Evolutionary conservation across 2,888 invertebrate species (phyloP).

Genomic region (Plagodis dolabraria): DNA sequence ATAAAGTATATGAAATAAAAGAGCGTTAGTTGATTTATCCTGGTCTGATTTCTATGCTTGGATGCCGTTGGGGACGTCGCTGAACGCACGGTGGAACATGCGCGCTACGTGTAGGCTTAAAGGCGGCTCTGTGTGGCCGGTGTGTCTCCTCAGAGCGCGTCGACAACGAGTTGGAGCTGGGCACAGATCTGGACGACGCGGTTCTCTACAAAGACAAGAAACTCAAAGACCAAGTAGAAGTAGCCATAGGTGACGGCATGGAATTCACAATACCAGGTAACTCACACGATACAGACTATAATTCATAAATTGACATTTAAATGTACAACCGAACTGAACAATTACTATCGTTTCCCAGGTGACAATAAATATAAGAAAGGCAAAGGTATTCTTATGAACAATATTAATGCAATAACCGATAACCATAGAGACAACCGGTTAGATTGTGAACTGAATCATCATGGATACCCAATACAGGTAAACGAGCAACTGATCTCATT

Average conservation of each 20-base stretch:
- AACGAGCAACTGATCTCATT: constrained; percentile 14
- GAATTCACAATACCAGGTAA: constrained; percentile 96
- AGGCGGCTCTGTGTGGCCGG: constrained; percentile 85
- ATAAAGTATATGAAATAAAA: constrained; percentile 1
- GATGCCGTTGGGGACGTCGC: constrained; percentile 61
- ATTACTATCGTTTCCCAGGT: constrained; percentile 70
- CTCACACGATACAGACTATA: not conserved
- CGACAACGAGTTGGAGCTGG: constrained; percentile 87
- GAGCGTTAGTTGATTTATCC: constrained; percentile 35
- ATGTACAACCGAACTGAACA: not conserved
- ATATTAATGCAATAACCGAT: constrained; percentile 91
- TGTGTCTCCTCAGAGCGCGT: constrained; percentile 89
- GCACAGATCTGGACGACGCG: constrained; percentile 91
- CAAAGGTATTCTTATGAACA: constrained; percentile 90
- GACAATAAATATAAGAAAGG: constrained; percentile 94
- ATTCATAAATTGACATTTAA: not conserved
- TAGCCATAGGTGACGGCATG: constrained; percentile 96
- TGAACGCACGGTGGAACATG: constrained; percentile 59
- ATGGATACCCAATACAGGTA: constrained; percentile 87
- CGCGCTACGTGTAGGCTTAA: constrained; percentile 78
- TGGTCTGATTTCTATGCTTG: constrained; percentile 85
- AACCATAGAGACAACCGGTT: constrained; percentile 91
- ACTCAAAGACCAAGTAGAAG: constrained; percentile 94
- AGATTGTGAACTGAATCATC: constrained; percentile 90
- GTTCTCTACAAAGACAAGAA: constrained; percentile 94